phyloP scores from a whole-genome alignment of 2,113 vertebrate genomes.

The Psephotus haematonotus region DNA sequence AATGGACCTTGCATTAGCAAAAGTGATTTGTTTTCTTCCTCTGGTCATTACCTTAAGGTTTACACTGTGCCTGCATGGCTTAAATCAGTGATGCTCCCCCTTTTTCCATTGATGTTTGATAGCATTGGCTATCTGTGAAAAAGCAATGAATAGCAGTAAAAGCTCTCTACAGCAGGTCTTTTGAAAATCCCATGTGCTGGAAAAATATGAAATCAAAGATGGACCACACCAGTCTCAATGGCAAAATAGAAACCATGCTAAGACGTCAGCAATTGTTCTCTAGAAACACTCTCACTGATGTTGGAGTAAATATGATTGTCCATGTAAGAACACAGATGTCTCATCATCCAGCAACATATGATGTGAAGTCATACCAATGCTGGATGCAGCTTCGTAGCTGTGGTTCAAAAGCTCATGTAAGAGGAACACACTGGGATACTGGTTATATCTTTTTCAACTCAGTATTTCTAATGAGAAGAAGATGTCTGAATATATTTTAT shows the following conservation, averaged over 20 bases:
- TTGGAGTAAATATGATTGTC: neutral
- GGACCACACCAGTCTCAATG: neutral
- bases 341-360: constrained; percentile 6
- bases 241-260: neutral
- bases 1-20: neutral
- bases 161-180: neutral
- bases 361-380: neutral
- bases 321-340: constrained; percentile 19
- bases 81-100: neutral
- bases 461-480: constrained; percentile 66
- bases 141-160: neutral
- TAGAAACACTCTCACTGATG: neutral
- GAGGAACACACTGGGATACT: constrained; percentile 39
- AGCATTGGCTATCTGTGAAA: neutral
- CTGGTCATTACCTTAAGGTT: neutral
- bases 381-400: constrained; percentile 42
- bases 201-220: neutral
- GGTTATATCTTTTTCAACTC: constrained; percentile 56
- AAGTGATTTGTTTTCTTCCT: neutral
- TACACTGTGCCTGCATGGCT: neutral
- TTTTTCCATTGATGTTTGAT: neutral
- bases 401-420: constrained; percentile 53
- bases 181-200: neutral
- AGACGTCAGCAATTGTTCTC: neutral
- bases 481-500: constrained; percentile 62